Conservation (phyloP, 2,888 invertebrate genomes). For the Mythimna pallens region DNA sequence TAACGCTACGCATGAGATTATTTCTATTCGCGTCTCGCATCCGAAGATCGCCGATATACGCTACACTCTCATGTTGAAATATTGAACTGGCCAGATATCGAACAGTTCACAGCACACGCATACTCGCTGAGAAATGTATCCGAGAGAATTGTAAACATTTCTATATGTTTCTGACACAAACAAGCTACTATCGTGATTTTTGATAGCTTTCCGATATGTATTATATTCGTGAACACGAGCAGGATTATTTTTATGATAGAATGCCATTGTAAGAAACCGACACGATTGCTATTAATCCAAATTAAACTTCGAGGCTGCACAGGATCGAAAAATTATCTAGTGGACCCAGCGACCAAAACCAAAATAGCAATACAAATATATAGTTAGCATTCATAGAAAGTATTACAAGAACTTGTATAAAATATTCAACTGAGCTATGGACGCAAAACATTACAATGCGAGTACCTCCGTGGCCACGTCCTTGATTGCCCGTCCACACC, state of each 20-base stretch:
- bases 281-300: background rate
- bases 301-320: background rate
- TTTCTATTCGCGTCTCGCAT: conserved; percentile 17
- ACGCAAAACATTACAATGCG: conserved; percentile 1
- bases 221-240: background rate
- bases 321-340: background rate
- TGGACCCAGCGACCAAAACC: background rate
- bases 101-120: conserved; percentile 26
- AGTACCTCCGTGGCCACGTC: conserved; percentile 7
- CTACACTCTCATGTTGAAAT: conserved; percentile 19
- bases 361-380: background rate
- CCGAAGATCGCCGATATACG: conserved; percentile 21
- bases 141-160: conserved; percentile 29
- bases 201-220: background rate
- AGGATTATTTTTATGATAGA: too few species aligned
- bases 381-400: background rate
- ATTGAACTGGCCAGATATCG: conserved; percentile 33
- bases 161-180: conserved; percentile 9
- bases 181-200: conserved; percentile 4
- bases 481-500: conserved; percentile 22
- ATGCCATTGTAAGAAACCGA: background rate
- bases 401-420: conserved; percentile 8
- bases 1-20: conserved; percentile 17
- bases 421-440: conserved; percentile 5
- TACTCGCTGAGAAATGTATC: conserved; percentile 12